Evolutionary conservation across 2,888 invertebrate genomes (phyloP).

Genomic region (Heliconius cydno): DNA sequence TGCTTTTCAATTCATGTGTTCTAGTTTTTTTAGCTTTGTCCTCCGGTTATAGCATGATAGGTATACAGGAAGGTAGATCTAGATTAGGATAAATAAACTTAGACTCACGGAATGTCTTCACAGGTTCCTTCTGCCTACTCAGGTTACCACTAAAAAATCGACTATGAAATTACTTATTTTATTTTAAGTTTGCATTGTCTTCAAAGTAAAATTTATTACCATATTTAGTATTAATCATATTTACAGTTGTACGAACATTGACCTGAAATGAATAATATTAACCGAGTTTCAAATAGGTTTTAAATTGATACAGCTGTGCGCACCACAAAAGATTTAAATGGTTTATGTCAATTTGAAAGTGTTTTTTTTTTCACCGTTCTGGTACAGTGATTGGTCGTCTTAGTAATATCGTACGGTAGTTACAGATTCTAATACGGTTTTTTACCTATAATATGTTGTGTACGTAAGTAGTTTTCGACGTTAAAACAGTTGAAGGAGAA

Average conservation of each 20-base stretch:
- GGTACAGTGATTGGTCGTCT: background rate
- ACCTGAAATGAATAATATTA: conserved; percentile 19
- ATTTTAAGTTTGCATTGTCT: background rate
- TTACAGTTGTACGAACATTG: conserved; percentile 17
- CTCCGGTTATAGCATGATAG: too few species aligned
- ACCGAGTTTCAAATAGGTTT: conserved; percentile 9
- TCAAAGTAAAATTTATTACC: background rate
- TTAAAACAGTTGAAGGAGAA: too few species aligned
- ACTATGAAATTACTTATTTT: background rate
- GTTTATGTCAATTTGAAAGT: background rate
- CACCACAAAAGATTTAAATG: background rate
- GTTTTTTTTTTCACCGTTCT: background rate
- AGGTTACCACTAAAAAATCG: too few species aligned
- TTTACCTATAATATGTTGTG: too few species aligned
- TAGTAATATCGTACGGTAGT: background rate
- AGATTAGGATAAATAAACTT: too few species aligned
- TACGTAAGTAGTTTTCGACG: too few species aligned
- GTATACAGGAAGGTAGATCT: too few species aligned
- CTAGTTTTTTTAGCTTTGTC: too few species aligned
- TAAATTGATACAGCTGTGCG: conserved; percentile 20
- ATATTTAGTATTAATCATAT: conserved; percentile 9
- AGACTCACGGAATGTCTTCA: too few species aligned
- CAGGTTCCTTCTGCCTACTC: too few species aligned
- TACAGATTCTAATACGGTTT: background rate
- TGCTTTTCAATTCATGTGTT: background rate